These are phyloP conservation scores for Thereva nobilitata DNA, from an alignment of 2,888 invertebrate genomes.

Conservation along the genomic window DNA sequence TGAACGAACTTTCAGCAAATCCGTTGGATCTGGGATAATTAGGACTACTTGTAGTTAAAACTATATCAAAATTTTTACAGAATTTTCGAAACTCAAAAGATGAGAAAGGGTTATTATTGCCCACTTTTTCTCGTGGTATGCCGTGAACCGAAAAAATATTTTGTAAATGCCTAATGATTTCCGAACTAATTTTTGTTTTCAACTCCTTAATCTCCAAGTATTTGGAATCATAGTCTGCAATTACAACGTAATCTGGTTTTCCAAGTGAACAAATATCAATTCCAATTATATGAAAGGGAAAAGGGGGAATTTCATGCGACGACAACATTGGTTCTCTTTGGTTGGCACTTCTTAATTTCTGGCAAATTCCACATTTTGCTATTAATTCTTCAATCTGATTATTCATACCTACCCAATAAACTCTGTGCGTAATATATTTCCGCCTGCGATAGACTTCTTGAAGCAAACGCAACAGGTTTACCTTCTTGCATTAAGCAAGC, in stretches of 20 bases:
- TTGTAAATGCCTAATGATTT: not conserved
- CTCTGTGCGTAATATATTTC: conserved; percentile 39
- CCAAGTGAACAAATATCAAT: conserved; percentile 43
- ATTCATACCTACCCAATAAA: conserved; percentile 34
- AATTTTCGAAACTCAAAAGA: conserved; percentile 43
- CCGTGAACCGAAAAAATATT: conserved; percentile 36
- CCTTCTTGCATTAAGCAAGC: conserved; percentile 41
- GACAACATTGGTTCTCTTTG: conserved; percentile 6
- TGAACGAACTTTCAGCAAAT: conserved; percentile 1
- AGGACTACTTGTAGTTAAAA: conserved; percentile 42
- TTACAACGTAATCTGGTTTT: conserved; percentile 41
- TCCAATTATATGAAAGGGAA: conserved; percentile 42
- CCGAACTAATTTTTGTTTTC: not conserved
- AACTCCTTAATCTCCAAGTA: conserved; percentile 39
- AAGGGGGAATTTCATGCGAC: conserved; percentile 18
- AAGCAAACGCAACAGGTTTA: conserved; percentile 38
- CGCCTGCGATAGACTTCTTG: conserved; percentile 34
- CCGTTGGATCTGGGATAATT: conserved; percentile 11
- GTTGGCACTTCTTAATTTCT: conserved; percentile 18
- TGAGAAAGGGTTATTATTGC: conserved; percentile 45
- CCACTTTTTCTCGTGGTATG: conserved; percentile 40
- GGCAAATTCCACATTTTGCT: conserved; percentile 22
- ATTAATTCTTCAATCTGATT: conserved; percentile 28
- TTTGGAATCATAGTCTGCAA: conserved; percentile 43
- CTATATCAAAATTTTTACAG: conserved; percentile 42